These are phyloP conservation scores for Geophilus truncorum DNA, from an alignment of 2,888 invertebrate genomes.

Conservation along the genomic window DNA sequence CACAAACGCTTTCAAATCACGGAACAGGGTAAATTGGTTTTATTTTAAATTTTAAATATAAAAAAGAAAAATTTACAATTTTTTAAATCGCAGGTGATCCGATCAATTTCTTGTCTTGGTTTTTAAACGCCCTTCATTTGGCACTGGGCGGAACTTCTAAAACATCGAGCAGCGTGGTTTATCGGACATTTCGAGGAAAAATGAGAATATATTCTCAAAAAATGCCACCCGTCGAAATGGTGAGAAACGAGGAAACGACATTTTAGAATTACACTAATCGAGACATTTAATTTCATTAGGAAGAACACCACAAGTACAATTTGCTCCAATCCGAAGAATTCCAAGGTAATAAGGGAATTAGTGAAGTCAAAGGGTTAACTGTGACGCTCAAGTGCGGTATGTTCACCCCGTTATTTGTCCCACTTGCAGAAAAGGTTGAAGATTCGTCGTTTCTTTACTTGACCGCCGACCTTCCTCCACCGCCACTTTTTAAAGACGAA, in stretches of 20 bases:
- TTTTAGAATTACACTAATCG: neutral
- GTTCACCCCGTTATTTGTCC: slow-evolving; percentile 5
- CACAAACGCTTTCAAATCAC: slow-evolving; percentile 97
- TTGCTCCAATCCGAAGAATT: slow-evolving; percentile 77
- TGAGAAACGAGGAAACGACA: slow-evolving; percentile 36
- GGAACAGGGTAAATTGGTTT: too few relatives aligned
- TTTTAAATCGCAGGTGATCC: too few relatives aligned
- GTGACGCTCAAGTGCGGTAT: too few relatives aligned
- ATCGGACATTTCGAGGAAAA: slow-evolving; percentile 87
- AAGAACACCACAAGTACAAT: slow-evolving; percentile 77
- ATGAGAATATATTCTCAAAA: slow-evolving; percentile 88
- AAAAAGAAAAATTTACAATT: too few relatives aligned
- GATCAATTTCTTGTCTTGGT: slow-evolving; percentile 96
- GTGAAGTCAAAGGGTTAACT: too few relatives aligned
- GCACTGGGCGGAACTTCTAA: slow-evolving; percentile 86
- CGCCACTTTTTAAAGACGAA: slow-evolving; percentile 95
- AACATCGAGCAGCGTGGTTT: slow-evolving; percentile 62
- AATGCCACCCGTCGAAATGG: slow-evolving; percentile 79
- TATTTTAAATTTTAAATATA: too few relatives aligned
- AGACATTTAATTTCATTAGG: slow-evolving; percentile 50
- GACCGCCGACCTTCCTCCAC: slow-evolving; percentile 95
- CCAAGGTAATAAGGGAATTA: too few relatives aligned
- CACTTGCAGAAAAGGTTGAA: slow-evolving; percentile 63
- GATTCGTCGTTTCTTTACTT: slow-evolving; percentile 93
- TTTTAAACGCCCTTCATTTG: slow-evolving; percentile 89